A percentile compares a stretch with the other conserved stretches of the same genome.
phyloP scores from a whole-genome alignment of 2,888 invertebrate species.

The Lymantria monacha region DNA sequence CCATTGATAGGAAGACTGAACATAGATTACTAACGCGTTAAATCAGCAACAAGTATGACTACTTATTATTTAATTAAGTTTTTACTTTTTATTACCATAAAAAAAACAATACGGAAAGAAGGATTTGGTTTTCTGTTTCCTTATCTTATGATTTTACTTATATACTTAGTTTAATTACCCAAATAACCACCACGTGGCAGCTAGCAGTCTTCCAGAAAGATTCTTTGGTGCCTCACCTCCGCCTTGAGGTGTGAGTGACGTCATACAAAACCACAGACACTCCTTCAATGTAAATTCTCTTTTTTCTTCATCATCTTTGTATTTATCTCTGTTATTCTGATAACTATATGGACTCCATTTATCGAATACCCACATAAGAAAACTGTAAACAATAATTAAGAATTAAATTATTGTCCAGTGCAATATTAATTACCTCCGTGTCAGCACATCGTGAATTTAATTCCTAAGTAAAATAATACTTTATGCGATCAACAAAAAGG shows the following conservation, averaged over 20 bases:
- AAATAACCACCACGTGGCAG: slow-evolving; percentile 99
- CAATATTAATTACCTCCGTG: too few species aligned
- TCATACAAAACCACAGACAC: slow-evolving; percentile 99
- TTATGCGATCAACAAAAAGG: too few species aligned
- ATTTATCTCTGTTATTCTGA: slow-evolving; percentile 96
- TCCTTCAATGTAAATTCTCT: slow-evolving; percentile 97
- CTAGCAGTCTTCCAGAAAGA: slow-evolving; percentile 95
- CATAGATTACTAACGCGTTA: too few species aligned
- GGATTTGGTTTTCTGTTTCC: too few species aligned
- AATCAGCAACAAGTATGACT: too few species aligned
- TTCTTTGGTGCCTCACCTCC: slow-evolving; percentile 98
- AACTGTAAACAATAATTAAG: slow-evolving; percentile 73
- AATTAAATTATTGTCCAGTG: background rate
- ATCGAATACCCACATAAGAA: slow-evolving; percentile 98
- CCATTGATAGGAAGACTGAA: too few species aligned
- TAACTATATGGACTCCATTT: slow-evolving; percentile 98
- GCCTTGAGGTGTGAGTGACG: slow-evolving; percentile 96
- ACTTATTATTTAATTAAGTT: too few species aligned
- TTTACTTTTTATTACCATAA: too few species aligned
- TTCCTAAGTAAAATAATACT: too few species aligned
- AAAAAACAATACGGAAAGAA: too few species aligned
- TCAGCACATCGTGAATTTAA: too few species aligned
- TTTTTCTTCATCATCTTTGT: slow-evolving; percentile 96
- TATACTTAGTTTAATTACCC: slow-evolving; percentile 76
- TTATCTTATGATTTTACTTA: background rate